Evolutionary conservation across 2,797 vertebrate genomes (phyloP), one percentile per base, ranked within the genome.

Genomic region (Pangasius macronema): DNA sequence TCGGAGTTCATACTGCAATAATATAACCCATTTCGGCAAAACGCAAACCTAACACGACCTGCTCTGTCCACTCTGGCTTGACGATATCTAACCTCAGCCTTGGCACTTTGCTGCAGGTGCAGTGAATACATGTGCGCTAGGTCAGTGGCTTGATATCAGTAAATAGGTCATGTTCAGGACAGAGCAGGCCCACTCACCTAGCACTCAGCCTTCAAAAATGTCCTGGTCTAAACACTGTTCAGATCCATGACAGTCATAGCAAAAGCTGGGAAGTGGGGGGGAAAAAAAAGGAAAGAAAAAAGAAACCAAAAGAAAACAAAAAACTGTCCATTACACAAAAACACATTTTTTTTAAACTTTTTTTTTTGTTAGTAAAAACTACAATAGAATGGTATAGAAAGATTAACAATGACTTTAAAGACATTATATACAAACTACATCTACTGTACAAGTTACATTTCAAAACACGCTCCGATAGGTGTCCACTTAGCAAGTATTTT

Each of bases 311-410:
- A 93, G 89, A 88, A 86, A 86, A 93, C 3, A 63, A 82, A n/a
- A 46, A 36, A 2, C 2, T 11, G 20, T 30, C 49, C n/a, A 53
- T 55, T 87, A 87, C 84, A 92, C 90, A 92, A 92, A 92, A 89
- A 86, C 61, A 92, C 65, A 85, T 93, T 94, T 88, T 84, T 84
- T 83, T 59, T 57, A 3, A n/a, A 9, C 0, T 87, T 86, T 76
- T 88, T 95, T 94, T 94, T 93, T 92, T 92, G 94, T 96, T 95
- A 97, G 91, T 90, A 92, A 93, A 93, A 97, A 94, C 94, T 95
- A 95, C 94, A 93, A 92, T 93, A 94, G 95, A 96, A 94, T 92
- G 91, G 85, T 87, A 92, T 94, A 94, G 92, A 96, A 95, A 94
- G 94, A 94, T 92, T 94, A 91, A 95, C 93, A 93, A 92, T 91